These are phyloP conservation scores for Sarcoramphus papa DNA, from an alignment of 2,797 vertebrate species.

Conservation along the genomic window DNA sequence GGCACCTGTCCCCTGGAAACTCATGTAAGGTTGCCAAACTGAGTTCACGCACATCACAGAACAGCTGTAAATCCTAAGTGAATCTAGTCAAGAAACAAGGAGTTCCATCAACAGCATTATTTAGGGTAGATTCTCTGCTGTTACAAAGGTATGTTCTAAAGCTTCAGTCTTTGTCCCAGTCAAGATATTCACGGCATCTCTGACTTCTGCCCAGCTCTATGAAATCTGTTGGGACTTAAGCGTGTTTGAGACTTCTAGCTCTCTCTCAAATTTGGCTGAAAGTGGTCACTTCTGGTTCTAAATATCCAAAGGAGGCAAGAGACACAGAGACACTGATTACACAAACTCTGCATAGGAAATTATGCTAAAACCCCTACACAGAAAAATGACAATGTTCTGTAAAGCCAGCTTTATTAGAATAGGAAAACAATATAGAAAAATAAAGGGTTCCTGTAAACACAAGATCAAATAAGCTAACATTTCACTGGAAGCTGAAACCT, in stretches of 20 bases:
- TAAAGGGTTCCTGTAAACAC: background rate
- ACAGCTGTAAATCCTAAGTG: background rate
- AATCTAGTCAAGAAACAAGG: background rate
- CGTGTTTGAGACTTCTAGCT: background rate
- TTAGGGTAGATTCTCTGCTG: background rate
- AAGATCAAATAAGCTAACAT: background rate
- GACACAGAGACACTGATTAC: background rate
- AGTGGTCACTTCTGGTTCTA: background rate
- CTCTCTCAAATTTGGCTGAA: background rate
- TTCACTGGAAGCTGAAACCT: background rate
- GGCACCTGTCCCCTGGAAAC: background rate
- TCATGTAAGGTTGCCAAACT: background rate
- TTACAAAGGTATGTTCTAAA: background rate
- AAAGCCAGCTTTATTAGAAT: conserved; percentile 62
- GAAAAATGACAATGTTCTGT: background rate
- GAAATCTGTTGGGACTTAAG: background rate
- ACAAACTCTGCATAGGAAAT: background rate
- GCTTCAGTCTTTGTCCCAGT: background rate
- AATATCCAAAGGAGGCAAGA: background rate
- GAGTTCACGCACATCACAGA: background rate
- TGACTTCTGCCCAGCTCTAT: background rate
- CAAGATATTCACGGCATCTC: background rate
- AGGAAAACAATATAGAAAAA: conserved; percentile 39
- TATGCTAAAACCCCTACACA: background rate
- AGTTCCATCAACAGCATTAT: background rate